Base-by-base conservation (phyloP, 2,113 vertebrate genomes). In the Phycodurus eques region DNA sequence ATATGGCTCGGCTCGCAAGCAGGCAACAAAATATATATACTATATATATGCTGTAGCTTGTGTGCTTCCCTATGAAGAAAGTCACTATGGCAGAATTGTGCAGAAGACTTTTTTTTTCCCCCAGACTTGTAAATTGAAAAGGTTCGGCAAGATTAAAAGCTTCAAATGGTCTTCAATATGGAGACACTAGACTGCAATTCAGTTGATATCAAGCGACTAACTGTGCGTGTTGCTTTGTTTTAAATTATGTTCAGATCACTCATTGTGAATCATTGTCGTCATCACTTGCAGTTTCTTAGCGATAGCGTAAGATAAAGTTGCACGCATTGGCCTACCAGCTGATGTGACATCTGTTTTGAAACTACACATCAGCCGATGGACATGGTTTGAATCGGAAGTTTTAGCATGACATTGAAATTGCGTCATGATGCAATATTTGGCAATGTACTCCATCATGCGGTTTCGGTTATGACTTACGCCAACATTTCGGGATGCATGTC, bases 31-130 rank as follows among this genome's bases (percentile, higher is more conserved):
- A 27, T 27, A 27, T 27, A 27, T 27, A 27, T 27, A 27, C n/a
- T 27, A 27, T 27, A 27, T 27, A 27, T 27, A 27, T 27, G 1
- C 35, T 39, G 35, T 39, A 39, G 35, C 35, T 39, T 39, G 35
- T 53, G 56, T 6, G 22, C 56, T 35, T 61, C 31, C 7, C 31
- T 33, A 17, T 59, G 10, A 35, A 35, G 7, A 61, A 31, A 60
- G 13, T 11, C 31, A 35, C 17, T 17, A 51, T 35, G 31, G 59
- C 67, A 15, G 49, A 51, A 51, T 51, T 51, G 49, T 17, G 49
- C 14, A 15, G 5, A 51, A 51, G 2, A 46, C 1, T 13, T 2
- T 87, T 83, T 84, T 78, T 76, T 71, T 84, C 43, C 68, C 80
- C 56, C 63, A 57, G 80, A 47, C 78, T 70, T 59, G 33, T 67